phyloP scores from a whole-genome alignment of 2,113 vertebrate genomes.

The Agapornis roseicollis region DNA sequence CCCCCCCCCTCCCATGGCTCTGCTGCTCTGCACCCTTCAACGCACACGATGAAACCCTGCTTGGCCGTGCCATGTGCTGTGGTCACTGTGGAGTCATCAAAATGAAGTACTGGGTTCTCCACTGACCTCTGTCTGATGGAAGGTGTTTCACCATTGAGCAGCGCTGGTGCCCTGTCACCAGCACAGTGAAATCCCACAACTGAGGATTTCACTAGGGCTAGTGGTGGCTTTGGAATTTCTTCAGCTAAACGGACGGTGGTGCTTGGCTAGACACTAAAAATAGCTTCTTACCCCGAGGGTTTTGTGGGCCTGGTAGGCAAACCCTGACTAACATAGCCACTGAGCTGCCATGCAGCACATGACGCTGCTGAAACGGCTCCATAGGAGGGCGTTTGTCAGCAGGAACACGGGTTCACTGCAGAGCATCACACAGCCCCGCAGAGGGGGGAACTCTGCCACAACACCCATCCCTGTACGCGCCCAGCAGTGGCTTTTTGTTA shows the following conservation, averaged over 20 bases:
- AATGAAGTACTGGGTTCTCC: fast-evolving
- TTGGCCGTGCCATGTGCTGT: fast-evolving
- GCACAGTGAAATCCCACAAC: fast-evolving
- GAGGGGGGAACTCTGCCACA: fast-evolving
- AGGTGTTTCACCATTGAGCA: neutral
- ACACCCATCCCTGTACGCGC: neutral
- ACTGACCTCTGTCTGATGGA: fast-evolving
- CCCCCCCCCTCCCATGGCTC: neutral
- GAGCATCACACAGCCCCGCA: neutral
- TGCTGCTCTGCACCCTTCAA: neutral
- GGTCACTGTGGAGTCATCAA: fast-evolving
- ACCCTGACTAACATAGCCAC: neutral
- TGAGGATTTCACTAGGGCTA: fast-evolving
- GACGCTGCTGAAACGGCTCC: neutral
- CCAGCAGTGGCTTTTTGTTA: fast-evolving
- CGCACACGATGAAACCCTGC: neutral
- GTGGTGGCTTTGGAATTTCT: neutral
- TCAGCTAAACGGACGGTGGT: neutral
- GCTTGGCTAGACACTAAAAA: neutral
- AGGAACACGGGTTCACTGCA: neutral
- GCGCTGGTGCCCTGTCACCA: fast-evolving
- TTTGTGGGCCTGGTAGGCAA: neutral
- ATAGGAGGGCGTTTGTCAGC: neutral
- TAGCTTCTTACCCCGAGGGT: neutral
- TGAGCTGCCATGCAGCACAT: neutral